Base-by-base conservation (phyloP, 1,140 invertebrate genomes). In the Zelostemma sp. region DNA sequence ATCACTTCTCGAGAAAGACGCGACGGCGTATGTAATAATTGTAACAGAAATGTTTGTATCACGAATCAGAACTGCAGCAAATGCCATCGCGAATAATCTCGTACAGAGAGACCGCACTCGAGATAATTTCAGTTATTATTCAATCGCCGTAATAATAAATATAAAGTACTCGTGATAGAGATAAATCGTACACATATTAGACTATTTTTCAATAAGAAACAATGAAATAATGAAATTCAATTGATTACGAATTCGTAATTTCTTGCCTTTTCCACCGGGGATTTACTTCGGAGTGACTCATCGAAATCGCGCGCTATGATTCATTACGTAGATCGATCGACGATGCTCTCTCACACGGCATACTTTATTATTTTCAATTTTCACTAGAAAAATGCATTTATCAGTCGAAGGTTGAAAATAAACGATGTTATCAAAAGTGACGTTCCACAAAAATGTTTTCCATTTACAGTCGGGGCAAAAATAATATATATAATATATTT, bases 71-170 rank as follows among this genome's bases (percentile, higher is more conserved):
- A 33, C 51, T 65, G 49, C 49, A 45, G 49, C 49, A 45, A 47
- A 35, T 9, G 56, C 46, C 51, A 58, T 18, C 15, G 33, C 40
- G 4, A 46, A 35, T 11, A 35, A 49, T 51, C 40, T 40, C 18
- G 46, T 50, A 38, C 40, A 35, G n/a, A 56, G 45, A 53, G 53
- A 33, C 47, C 15, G 16, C 28, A 33, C 40, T 54, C 45, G 43
- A 31, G 21, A 55, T 56, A 66, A 60, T 60, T 66, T 49, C 38
- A 49, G 9, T 48, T 66, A 59, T 66, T 59, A 66, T 66, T 66
- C 63, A 59, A 59, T 59, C 59, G 55, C 25, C 19, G 41, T 46
- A 51, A 53, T 53, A 57, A 63, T 43, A 63, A 63, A 53, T 40
- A 50, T 51, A 49, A 64, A 64, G 48, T 58, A 65, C 25, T 15